Evolutionary conservation across 2,888 invertebrate species (phyloP), one percentile per base, ranked within the genome.

Genomic region (Anorthoa munda): DNA sequence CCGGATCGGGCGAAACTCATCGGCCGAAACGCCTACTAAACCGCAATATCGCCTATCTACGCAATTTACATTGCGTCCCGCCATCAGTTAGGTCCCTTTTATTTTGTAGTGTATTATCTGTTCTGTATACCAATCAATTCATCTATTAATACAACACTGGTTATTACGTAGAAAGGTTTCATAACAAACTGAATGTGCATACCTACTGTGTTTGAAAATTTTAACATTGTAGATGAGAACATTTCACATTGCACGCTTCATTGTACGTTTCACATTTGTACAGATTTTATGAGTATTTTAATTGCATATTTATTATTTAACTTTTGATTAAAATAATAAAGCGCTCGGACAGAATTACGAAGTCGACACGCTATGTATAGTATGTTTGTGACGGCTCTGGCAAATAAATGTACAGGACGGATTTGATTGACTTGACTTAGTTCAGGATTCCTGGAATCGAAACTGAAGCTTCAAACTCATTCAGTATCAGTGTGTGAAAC

Each of bases 371-470:
- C 26, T 23, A 26, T 17, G 12, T 51, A 17, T 5, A 7, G 31
- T 31, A 4, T 39, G 2, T 23, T 12, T 26, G 26, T 9, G 11
- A 56, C 0, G 31, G 18, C 31, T 58, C 58, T n/a, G 31, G 12
- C 13, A 12, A n/a, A 31, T 58, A 0, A 26, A 56, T 18, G 1
- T 18, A 23, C 18, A 48, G 11, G 23, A 9, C 23, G 13, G 7
- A 11, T n/a, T n/a, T 65, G 51, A 60, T 61, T 45, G 9, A 66
- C 31, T 46, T 50, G n/a, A 61, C 12, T 61, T 72, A 51, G 17
- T 48, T 58, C 12, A 61, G 23, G 17, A 56, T 23, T 13, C 26
- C 12, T 56, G 17, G 31, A 23, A 56, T 3, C 46, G 48, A 26
- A 48, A 5, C 12, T 18, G 12, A 46, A 70, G 15, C 17, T 53